Evolutionary conservation across 2,113 vertebrate species (phyloP), one percentile per base, ranked within the genome.

Genomic region (Puntigrus tetrazona): DNA sequence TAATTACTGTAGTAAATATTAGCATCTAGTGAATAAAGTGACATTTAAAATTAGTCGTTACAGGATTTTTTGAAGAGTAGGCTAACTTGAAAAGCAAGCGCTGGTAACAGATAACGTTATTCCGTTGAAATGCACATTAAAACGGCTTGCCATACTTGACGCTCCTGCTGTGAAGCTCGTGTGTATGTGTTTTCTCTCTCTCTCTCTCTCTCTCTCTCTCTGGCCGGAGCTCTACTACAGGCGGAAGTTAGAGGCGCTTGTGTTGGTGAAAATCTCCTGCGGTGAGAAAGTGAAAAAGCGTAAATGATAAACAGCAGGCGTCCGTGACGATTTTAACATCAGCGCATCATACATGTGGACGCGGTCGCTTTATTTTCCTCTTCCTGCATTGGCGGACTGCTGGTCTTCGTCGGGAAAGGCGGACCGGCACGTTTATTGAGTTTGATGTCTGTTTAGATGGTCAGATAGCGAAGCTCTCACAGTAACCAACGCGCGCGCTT

Each of bases 171-270:
- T 73, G 47, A 22, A 29, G 25, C 31, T 11, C n/a, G 10, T 47
- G 70, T 57, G 82, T 18, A 52, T 34, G 43, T 74, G 72, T 31
- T 8, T 47, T 47, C n/a, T n/a, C n/a, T n/a, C n/a, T n/a, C n/a
- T n/a, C n/a, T n/a, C n/a, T n/a, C n/a, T n/a, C n/a, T n/a, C n/a
- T n/a, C n/a, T 74, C 72, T 43, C n/a, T 29, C 22, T 61, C 77
- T 69, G 61, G 6, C 65, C 31, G 29, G 80, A 72, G 80, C 80
- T 47, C 29, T 27, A 55, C 67, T 72, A 73, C 67, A 73, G 52
- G 84, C 84, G 84, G 84, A 85, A 85, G 84, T 85, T 79, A 79
- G n/a, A 52, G 61, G 4, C 61, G 34, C 45, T 69, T 78, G 84
- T 72, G 75, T 70, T 79, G n/a, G 61, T 31, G 43, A 69, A 77